phyloP scores from a whole-genome alignment of 2,888 invertebrate genomes.

The Nymphalis c-album region DNA sequence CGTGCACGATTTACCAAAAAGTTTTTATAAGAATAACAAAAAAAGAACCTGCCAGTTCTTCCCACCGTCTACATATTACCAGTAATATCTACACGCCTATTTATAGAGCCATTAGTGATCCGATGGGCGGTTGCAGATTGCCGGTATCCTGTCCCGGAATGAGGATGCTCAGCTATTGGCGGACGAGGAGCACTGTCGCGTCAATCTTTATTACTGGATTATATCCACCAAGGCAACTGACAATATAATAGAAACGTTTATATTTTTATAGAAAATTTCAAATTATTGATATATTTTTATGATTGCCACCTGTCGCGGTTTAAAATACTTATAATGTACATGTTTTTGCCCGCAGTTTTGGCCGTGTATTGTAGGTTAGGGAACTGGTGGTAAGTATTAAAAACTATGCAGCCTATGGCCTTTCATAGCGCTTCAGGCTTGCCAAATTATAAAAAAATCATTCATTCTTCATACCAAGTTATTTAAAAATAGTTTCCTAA shows the following conservation, averaged over 20 bases:
- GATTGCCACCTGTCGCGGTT: too few relatives aligned
- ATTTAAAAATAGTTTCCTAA: too few relatives aligned
- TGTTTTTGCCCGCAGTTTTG: too few relatives aligned
- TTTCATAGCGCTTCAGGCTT: too few relatives aligned
- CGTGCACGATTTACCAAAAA: too few relatives aligned
- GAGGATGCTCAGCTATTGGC: slow-evolving; percentile 72
- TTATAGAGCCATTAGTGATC: slow-evolving; percentile 20
- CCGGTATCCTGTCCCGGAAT: slow-evolving; percentile 66
- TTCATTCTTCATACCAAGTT: too few relatives aligned
- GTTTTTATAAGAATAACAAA: neutral
- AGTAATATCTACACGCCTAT: slow-evolving; percentile 14
- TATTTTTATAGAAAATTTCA: neutral
- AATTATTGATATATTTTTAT: too few relatives aligned
- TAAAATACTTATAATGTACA: too few relatives aligned
- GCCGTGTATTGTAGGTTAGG: too few relatives aligned
- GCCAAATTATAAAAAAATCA: too few relatives aligned
- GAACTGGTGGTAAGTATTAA: too few relatives aligned
- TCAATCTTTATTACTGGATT: slow-evolving; percentile 41
- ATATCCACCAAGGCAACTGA: neutral
- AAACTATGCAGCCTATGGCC: too few relatives aligned
- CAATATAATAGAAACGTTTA: neutral
- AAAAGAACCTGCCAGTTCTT: neutral
- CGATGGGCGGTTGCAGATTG: slow-evolving; percentile 40
- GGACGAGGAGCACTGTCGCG: slow-evolving; percentile 48
- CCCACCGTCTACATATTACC: slow-evolving; percentile 5